phyloP scores from a whole-genome alignment of 1,140 invertebrate genomes.

The Idris sp. region DNA sequence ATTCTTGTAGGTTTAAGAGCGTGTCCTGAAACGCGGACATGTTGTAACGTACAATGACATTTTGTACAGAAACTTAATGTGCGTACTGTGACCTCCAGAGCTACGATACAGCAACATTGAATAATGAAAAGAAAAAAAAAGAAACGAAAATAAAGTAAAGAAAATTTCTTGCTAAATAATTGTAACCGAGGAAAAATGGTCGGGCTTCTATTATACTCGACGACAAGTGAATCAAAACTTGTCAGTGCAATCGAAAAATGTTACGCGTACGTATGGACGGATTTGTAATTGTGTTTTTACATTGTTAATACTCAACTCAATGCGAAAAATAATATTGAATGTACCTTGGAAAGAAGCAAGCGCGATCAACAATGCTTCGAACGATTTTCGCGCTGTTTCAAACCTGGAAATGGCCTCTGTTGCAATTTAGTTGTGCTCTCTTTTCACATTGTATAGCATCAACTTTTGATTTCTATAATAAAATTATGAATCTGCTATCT shows the following conservation, averaged over 20 bases:
- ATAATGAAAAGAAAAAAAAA: slow-evolving; percentile 13
- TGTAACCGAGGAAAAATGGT: slow-evolving; percentile 34
- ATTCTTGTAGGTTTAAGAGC: slow-evolving; percentile 63
- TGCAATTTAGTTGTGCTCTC: slow-evolving; percentile 59
- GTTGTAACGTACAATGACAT: slow-evolving; percentile 64
- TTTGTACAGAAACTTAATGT: slow-evolving; percentile 65
- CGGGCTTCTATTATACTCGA: slow-evolving; percentile 40
- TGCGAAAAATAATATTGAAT: slow-evolving; percentile 46
- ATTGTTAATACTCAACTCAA: slow-evolving; percentile 53
- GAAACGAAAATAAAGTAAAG: slow-evolving; percentile 7
- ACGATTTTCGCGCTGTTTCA: slow-evolving; percentile 40
- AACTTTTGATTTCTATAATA: slow-evolving; percentile 56
- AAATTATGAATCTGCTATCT: slow-evolving; percentile 56
- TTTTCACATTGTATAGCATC: slow-evolving; percentile 61
- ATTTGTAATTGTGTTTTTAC: slow-evolving; percentile 60
- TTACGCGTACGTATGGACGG: slow-evolving; percentile 43
- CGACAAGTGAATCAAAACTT: slow-evolving; percentile 45
- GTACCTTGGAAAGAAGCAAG: slow-evolving; percentile 37
- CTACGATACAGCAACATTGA: slow-evolving; percentile 50
- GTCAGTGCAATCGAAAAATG: slow-evolving; percentile 48
- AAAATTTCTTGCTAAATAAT: slow-evolving; percentile 38
- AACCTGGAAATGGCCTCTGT: slow-evolving; percentile 52
- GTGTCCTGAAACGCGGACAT: slow-evolving; percentile 51
- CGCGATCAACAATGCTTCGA: slow-evolving; percentile 27
- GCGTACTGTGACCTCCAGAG: slow-evolving; percentile 63